phyloP scores from a whole-genome alignment of 2,113 vertebrate species.

The Desmodus rotundus region DNA sequence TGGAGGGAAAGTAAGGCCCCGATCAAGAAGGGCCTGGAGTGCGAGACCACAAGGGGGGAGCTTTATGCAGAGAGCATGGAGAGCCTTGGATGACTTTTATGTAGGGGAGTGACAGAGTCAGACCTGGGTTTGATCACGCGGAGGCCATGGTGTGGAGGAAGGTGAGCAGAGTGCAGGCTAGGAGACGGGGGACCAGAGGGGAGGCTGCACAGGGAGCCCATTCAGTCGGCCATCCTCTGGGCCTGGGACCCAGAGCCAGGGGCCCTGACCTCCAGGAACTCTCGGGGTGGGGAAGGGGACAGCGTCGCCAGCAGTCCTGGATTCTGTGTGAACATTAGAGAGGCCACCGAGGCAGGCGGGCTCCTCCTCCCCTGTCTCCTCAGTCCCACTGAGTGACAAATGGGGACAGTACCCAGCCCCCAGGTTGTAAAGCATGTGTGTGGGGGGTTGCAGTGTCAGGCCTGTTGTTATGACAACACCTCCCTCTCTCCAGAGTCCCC shows the following conservation, averaged over 20 bases:
- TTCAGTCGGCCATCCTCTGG: not conserved
- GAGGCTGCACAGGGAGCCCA: not conserved
- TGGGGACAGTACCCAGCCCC: not conserved
- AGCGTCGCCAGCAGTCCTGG: too few species aligned
- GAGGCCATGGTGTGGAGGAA: not conserved
- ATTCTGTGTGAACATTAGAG: not conserved
- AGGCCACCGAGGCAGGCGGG: not conserved
- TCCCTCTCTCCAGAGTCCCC: not conserved
- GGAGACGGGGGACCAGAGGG: not conserved
- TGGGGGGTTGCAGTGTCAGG: not conserved
- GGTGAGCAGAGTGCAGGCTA: not conserved
- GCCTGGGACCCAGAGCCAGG: not conserved
- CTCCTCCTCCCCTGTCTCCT: not conserved
- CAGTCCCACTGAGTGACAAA: not conserved
- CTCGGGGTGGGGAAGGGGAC: too few species aligned
- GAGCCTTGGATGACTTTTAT: not conserved
- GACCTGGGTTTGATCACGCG: not conserved
- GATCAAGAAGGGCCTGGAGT: not conserved
- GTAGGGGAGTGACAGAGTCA: not conserved
- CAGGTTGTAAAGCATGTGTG: not conserved
- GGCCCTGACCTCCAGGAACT: not conserved
- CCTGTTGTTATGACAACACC: not conserved
- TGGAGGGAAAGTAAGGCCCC: not conserved
- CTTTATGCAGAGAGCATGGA: not conserved
- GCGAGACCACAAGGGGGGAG: not conserved